phyloP scores from a whole-genome alignment of 1,140 invertebrate genomes.

The Drosophila lowei region DNA sequence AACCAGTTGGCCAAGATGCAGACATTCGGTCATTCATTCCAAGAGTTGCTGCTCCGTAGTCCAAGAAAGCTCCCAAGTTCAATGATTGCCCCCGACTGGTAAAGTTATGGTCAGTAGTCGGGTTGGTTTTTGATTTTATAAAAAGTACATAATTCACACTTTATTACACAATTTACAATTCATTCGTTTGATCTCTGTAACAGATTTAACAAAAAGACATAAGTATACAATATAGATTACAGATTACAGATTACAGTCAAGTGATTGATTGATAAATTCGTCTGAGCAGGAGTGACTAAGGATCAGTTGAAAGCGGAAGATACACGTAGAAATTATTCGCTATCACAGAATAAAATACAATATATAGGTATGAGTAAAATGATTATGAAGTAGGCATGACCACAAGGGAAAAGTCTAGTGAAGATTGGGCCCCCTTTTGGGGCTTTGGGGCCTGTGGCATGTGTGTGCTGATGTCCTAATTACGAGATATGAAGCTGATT shows the following conservation, averaged over 20 bases:
- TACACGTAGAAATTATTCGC: slow-evolving; percentile 66
- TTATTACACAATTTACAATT: slow-evolving; percentile 75
- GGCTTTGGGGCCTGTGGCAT: slow-evolving; percentile 16
- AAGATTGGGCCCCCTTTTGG: slow-evolving; percentile 2
- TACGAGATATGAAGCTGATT: slow-evolving; percentile 82
- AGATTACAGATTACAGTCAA: slow-evolving; percentile 46
- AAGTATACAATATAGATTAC: slow-evolving; percentile 45
- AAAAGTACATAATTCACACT: slow-evolving; percentile 82
- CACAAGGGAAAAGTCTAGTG: slow-evolving; percentile 25
- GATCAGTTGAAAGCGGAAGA: slow-evolving; percentile 54
- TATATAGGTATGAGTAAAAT: slow-evolving; percentile 48
- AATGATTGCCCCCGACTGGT: slow-evolving; percentile 57
- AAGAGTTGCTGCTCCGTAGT: slow-evolving; percentile 19
- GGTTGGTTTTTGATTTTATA: slow-evolving; percentile 71
- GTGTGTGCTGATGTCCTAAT: slow-evolving; percentile 71
- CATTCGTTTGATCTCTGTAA: slow-evolving; percentile 64
- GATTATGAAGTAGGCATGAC: slow-evolving; percentile 59
- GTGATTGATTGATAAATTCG: slow-evolving; percentile 63
- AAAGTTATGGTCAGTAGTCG: slow-evolving; percentile 31
- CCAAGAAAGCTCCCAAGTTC: slow-evolving; percentile 47
- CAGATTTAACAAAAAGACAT: slow-evolving; percentile 49
- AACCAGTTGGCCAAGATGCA: slow-evolving; percentile 63
- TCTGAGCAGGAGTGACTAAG: slow-evolving; percentile 76
- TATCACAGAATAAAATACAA: slow-evolving; percentile 80
- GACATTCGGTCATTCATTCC: slow-evolving; percentile 49